Percentiles rank a stretch among this genome's conserved stretches.
phyloP scores from a whole-genome alignment of 2,113 vertebrate species.

The Fulmarus glacialis region DNA sequence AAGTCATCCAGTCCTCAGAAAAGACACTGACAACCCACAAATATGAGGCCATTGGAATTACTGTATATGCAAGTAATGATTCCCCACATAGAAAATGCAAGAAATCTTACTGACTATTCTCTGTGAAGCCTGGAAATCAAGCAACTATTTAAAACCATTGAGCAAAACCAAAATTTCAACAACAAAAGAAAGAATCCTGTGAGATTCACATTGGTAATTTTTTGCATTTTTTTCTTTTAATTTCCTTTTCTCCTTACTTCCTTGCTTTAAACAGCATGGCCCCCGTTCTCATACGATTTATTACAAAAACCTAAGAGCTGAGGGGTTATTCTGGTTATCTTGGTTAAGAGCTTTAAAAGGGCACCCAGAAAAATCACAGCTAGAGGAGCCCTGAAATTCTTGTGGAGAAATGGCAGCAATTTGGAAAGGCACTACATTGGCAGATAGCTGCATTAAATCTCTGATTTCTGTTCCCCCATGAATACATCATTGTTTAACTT shows the following conservation, averaged over 20 bases:
- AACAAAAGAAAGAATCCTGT: not conserved
- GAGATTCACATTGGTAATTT: not conserved
- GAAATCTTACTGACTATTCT: not conserved
- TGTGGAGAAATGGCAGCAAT: not conserved
- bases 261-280: not conserved
- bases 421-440: not conserved
- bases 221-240: not conserved
- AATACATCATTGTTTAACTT: not conserved
- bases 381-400: not conserved
- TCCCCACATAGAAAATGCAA: not conserved
- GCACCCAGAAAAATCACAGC: not conserved
- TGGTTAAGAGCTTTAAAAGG: not conserved
- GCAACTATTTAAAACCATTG: not conserved
- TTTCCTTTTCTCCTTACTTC: not conserved
- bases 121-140: not conserved
- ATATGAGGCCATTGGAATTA: not conserved
- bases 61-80: not conserved
- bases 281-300: not conserved
- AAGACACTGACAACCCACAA: constrained; percentile 14
- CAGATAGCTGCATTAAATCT: not conserved
- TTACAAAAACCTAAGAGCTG: not conserved
- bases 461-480: not conserved
- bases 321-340: not conserved
- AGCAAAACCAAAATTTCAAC: not conserved
- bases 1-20: not conserved